Evolutionary conservation across 2,113 vertebrate genomes (phyloP).

Genomic region (Tichodroma muraria): DNA sequence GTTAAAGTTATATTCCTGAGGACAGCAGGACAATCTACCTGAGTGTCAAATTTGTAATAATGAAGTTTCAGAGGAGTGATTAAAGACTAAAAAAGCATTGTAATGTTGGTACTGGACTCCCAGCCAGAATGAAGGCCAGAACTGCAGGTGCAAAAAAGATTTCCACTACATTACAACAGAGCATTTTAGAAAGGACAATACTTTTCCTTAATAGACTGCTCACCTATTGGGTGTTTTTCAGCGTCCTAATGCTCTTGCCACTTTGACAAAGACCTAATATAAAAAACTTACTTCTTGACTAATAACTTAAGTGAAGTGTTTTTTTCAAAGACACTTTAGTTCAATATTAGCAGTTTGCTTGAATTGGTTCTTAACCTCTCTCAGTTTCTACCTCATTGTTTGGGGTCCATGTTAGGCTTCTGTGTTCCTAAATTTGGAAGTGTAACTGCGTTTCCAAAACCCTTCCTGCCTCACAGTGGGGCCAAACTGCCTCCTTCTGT

Average conservation of each 20-base stretch:
- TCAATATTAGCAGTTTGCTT: background rate
- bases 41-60: background rate
- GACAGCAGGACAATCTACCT: background rate
- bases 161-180: background rate
- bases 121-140: background rate
- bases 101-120: background rate
- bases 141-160: background rate
- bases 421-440: background rate
- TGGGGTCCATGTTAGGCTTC: background rate
- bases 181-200: background rate
- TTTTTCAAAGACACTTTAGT: background rate
- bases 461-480: background rate
- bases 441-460: background rate
- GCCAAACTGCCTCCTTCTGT: background rate
- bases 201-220: background rate
- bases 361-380: background rate
- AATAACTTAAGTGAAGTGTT: background rate
- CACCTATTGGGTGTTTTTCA: background rate
- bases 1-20: background rate
- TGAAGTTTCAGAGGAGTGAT: background rate
- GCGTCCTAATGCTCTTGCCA: background rate
- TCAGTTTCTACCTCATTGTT: background rate
- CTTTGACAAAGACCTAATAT: background rate
- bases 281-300: background rate
- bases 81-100: background rate